Evolutionary conservation across 2,797 vertebrate genomes (phyloP).

Genomic region (Enteromius thamalakanensis): DNA sequence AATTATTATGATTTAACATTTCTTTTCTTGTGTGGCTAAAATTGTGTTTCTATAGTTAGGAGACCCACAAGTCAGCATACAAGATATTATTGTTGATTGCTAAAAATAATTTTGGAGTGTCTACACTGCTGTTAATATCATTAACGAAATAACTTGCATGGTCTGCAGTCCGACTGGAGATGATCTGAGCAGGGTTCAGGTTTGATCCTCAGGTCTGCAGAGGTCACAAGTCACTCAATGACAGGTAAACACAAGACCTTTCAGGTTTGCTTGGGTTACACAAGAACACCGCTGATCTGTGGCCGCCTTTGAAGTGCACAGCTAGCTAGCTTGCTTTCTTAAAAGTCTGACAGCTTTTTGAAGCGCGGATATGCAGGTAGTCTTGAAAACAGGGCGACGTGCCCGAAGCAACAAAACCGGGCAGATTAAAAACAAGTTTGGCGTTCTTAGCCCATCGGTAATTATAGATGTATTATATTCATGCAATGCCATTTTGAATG

Average conservation of each 20-base stretch:
- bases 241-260: neutral
- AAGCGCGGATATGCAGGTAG: neutral
- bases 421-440: neutral
- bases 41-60: neutral
- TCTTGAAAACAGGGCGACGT: neutral
- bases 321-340: neutral
- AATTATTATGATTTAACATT: neutral
- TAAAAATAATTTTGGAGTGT: neutral
- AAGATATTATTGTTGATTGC: constrained; percentile 1
- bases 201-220: neutral
- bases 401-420: neutral
- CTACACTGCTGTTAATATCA: constrained; percentile 10
- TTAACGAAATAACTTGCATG: constrained; percentile 1
- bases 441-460: neutral
- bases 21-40: neutral
- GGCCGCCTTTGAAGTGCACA: neutral
- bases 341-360: neutral
- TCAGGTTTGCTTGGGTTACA: constrained; percentile 5
- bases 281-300: neutral
- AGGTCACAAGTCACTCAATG: constrained; percentile 15
- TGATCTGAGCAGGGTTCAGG: neutral
- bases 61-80: constrained; percentile 9
- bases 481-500: too few relatives aligned
- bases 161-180: constrained; percentile 6
- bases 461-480: neutral